Base-by-base conservation (phyloP, 2,113 vertebrate genomes). In the Phyllopteryx taeniolatus region DNA sequence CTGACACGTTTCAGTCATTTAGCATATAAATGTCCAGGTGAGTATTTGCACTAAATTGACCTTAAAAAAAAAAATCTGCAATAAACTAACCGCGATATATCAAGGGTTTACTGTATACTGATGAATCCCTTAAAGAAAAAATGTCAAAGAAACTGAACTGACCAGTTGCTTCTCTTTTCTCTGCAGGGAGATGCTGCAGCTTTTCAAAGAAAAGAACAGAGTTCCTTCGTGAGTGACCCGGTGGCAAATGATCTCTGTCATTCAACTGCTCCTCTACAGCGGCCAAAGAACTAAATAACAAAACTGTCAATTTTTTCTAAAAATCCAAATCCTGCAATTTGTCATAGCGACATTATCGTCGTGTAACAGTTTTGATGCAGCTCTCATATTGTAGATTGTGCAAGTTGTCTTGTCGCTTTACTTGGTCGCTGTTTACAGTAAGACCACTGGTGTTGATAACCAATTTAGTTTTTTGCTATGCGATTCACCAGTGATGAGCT, bases 211-310 rank as follows among this genome's bases (percentile, higher is more conserved):
- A 11, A 89, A 89, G 19, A 96, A 92, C 69, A 92, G 93, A 88
- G 92, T 98, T 71, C 96, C 98, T 20, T 67, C 71, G 98, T 98
- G 89, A 92, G 95, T 91, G 43, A 67, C 35, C 22, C 5, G 13
- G 35, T 54, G 17, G 51, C 19, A 66, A 65, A 65, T 43, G 3
- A 65, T 19, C 47, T 49, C 47, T 54, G 3, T 4, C 51, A n/a
- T n/a, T 62, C 31, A 35, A 5, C 31, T 33, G 10, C 33, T 35
- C 22, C 5, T 17, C 19, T 12, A 15, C 39, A 1, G 49, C 4
- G 49, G 1, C 49, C 49, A 56, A 54, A 22, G 2, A n/a, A 54
- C 53, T 4, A 56, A 56, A 56, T 11, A 2, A 39, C 15, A 0
- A 39, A 13, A 44, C 11, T 39, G 35, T 39, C 35, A 3, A 39